These are phyloP conservation scores for Exephanes ischioxanthus DNA, from an alignment of 2,888 invertebrate species.

Conservation along the genomic window DNA sequence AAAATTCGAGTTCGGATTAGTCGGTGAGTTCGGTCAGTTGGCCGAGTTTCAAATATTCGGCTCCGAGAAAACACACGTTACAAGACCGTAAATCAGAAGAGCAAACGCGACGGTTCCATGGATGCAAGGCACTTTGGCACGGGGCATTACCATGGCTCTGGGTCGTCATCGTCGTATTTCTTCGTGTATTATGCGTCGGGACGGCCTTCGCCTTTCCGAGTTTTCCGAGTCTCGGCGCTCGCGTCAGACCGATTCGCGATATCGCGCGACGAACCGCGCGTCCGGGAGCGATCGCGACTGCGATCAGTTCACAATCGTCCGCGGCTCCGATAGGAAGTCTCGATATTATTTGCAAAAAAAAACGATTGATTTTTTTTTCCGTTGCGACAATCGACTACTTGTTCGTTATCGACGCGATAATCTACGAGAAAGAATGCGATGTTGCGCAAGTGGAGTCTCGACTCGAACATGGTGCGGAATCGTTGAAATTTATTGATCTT, in stretches of 20 bases:
- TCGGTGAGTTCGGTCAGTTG: slow-evolving; percentile 35
- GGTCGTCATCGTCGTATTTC: slow-evolving; percentile 31
- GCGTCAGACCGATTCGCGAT: slow-evolving; percentile 38
- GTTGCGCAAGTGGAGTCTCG: slow-evolving; percentile 78
- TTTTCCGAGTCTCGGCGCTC: slow-evolving; percentile 21
- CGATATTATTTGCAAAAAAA: not conserved
- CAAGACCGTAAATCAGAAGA: slow-evolving; percentile 46
- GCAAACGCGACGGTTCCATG: slow-evolving; percentile 3
- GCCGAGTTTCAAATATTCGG: slow-evolving; percentile 54
- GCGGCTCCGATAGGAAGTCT: slow-evolving; percentile 90
- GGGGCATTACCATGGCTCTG: slow-evolving; percentile 33
- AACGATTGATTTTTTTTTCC: slow-evolving; percentile 9
- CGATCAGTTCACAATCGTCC: slow-evolving; percentile 55
- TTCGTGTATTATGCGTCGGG: not conserved
- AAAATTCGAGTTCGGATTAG: not conserved
- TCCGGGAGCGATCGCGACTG: not conserved
- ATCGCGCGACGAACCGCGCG: slow-evolving; percentile 37
- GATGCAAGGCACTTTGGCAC: slow-evolving; percentile 49
- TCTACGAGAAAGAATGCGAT: slow-evolving; percentile 63
- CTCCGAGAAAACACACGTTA: not conserved
- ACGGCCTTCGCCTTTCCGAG: slow-evolving; percentile 34
- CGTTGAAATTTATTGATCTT: not conserved
- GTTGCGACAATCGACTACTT: slow-evolving; percentile 11
- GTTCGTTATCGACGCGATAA: slow-evolving; percentile 43
- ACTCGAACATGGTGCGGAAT: slow-evolving; percentile 77